Conservation (phyloP, 1,140 invertebrate species). For the Cotesia glomerata region DNA sequence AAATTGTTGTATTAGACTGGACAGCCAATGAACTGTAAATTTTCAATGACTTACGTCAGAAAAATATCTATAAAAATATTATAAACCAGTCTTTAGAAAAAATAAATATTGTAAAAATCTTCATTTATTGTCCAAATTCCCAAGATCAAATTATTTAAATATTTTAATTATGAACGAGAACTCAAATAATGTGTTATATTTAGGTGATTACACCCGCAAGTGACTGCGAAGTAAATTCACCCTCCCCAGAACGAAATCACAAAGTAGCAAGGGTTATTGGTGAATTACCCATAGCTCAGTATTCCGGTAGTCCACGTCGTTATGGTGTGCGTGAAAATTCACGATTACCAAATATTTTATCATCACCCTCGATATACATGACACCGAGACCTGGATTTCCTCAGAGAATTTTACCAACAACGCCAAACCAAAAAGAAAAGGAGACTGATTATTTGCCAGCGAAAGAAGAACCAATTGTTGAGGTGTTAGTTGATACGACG, state of each 20-base stretch:
- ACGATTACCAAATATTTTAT: slow-evolving; percentile 67
- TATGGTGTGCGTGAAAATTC: slow-evolving; percentile 74
- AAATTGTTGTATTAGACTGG: no score
- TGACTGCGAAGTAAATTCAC: slow-evolving; percentile 62
- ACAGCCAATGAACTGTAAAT: no score
- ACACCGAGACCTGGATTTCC: slow-evolving; percentile 76
- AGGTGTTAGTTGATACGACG: slow-evolving; percentile 14
- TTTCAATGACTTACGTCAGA: no score
- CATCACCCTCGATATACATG: slow-evolving; percentile 71
- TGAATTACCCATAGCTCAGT: slow-evolving; percentile 86
- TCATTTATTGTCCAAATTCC: no score
- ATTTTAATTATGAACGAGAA: no score
- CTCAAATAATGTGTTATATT: not conserved
- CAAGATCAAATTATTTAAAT: no score
- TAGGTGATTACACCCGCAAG: slow-evolving; percentile 63
- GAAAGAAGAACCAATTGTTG: slow-evolving; percentile 20
- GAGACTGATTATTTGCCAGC: slow-evolving; percentile 47
- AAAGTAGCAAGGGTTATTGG: slow-evolving; percentile 84
- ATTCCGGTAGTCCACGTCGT: slow-evolving; percentile 87
- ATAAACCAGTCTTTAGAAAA: no score
- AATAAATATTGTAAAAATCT: no score
- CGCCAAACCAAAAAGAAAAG: slow-evolving; percentile 56
- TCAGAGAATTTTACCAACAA: slow-evolving; percentile 66
- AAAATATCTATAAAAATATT: no score
- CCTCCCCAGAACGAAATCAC: slow-evolving; percentile 61